phyloP scores from a whole-genome alignment of 2,797 vertebrate genomes.

The Rhadinocentrus ornatus region DNA sequence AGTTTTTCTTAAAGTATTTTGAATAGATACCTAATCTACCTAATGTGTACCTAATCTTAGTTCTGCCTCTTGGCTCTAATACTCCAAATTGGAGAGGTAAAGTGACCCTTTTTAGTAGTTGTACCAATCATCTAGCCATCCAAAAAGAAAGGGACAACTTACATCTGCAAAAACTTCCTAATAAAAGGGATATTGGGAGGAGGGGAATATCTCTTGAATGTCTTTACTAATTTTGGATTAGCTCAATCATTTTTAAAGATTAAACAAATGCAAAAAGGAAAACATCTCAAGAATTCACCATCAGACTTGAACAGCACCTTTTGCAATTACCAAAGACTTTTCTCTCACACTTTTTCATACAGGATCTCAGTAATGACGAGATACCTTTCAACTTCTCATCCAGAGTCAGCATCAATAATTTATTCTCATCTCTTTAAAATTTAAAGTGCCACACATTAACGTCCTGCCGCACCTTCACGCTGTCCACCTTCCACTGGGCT shows the following conservation, averaged over 20 bases:
- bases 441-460: conserved; percentile 87
- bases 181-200: neutral
- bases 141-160: neutral
- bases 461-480: conserved; percentile 83
- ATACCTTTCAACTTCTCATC: conserved; percentile 87
- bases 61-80: too few relatives aligned
- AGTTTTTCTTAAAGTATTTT: neutral
- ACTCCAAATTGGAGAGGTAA: too few relatives aligned
- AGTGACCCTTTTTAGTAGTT: too few relatives aligned
- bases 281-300: conserved; percentile 6
- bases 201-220: neutral
- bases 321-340: conserved; percentile 55
- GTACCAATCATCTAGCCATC: neutral
- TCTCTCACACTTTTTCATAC: conserved; percentile 64
- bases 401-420: conserved; percentile 86
- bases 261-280: neutral
- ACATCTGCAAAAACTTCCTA: neutral
- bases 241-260: neutral
- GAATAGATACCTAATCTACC: neutral
- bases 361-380: conserved; percentile 80
- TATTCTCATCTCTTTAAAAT: conserved; percentile 86
- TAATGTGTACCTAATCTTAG: neutral
- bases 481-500: conserved; percentile 71
- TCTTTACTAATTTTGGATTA: neutral
- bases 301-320: conserved; percentile 13